Base-by-base conservation (phyloP, 1,140 invertebrate genomes). In the Aphelinus atriplicis region DNA sequence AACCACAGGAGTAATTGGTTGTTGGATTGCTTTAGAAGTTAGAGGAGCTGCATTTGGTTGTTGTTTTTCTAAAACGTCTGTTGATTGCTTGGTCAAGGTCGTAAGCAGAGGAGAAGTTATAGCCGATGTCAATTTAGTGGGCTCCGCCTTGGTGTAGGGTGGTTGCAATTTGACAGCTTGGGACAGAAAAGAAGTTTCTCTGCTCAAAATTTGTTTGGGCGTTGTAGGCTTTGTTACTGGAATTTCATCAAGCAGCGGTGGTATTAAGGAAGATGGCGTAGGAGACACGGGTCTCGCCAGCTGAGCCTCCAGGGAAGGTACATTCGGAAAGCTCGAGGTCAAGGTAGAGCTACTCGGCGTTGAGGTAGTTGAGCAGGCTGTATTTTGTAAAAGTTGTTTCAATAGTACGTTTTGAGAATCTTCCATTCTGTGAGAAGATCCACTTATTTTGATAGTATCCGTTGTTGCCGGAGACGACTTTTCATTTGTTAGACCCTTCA, bases 361-460 rank as follows among this genome's bases (percentile, higher is more conserved):
- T 77, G 86, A 80, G 80, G 87, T 81, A 55, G 90, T 88, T 4
- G 90, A 91, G 82, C 91, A 93, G 4, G 90, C 94, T 7, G 94
- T 95, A 79, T 96, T 97, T 84, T 97, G 95, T 42, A 98, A 84
- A 46, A 98, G 87, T 84, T 97, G 95, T 82, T 97, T 97, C 42
- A 98, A 84, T 26, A 98, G 85, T 7, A 96, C 95, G 88, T 97
- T 97, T 83, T 96, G 95, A 1, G 94, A 94, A 77, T 96, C 94
- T 79, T 95, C 93, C 62, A 90, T 89, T 80, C 92, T 81, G 43
- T 85, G 84, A 7, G 82, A 76, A 10, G 79, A 60, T 3, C 43
- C 47, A 51, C 7, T 56, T 6, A 26, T 68, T 78, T 88, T 87
- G 5, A 7, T 75, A 3, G 60, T 45, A 5, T 87, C 85, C 3